A percentile compares a stretch with the other conserved stretches of the same genome.
Conservation (phyloP, 2,113 vertebrate genomes). For the Cardinalis cardinalis region DNA sequence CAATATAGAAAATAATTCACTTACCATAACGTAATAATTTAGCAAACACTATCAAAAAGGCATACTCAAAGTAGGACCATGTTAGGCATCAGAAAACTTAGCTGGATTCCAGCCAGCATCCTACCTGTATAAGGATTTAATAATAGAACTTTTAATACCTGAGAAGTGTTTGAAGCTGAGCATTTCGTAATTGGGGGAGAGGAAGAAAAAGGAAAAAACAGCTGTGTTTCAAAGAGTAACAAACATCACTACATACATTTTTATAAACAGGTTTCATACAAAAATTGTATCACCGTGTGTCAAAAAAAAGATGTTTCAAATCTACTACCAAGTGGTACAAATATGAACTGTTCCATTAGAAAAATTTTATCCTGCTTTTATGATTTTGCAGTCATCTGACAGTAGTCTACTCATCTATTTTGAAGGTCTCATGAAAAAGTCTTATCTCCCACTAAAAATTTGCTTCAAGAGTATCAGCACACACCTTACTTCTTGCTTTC, state of each 20-base stretch:
- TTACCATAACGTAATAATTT: neutral
- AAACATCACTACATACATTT: neutral
- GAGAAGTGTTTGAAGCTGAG: constrained; percentile 7
- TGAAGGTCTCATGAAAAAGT: neutral
- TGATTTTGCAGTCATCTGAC: neutral
- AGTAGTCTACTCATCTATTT: neutral
- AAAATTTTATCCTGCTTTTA: neutral
- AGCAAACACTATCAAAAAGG: neutral
- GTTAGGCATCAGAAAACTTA: neutral
- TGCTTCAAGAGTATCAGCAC: neutral
- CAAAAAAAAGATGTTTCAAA: neutral
- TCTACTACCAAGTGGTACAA: neutral
- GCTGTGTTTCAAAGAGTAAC: neutral
- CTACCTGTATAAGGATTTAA: neutral
- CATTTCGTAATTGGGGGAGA: neutral
- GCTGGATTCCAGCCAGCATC: neutral
- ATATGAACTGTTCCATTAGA: neutral
- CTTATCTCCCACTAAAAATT: neutral
- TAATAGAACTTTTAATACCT: neutral
- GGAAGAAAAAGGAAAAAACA: neutral
- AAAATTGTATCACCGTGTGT: neutral
- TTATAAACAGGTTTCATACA: neutral
- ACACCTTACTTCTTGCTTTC: neutral
- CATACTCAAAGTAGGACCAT: neutral
- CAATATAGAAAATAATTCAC: neutral